Base-by-base conservation (phyloP, 2,113 vertebrate species). In the Furnarius figulus region DNA sequence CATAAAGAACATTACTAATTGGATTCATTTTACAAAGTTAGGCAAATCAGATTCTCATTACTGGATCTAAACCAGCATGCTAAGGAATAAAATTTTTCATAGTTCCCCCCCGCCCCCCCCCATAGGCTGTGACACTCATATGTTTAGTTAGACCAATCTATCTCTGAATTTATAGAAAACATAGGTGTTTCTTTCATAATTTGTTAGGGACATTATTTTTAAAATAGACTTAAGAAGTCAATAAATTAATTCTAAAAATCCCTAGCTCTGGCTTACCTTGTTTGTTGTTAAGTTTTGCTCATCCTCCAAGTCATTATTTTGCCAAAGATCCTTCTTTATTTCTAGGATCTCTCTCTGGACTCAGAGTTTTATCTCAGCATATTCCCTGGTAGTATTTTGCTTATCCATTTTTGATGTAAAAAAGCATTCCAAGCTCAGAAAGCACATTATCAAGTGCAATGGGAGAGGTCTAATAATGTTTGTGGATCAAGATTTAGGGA, bases 1-100 rank as follows among this genome's bases (percentile, higher is more conserved):
- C 56, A 93, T 82, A 73, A 96, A 85, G 90, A 76, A 84, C 4
- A 52, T 47, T 42, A 85, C 33, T 72, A 88, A 89, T 78, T 76
- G 35, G 25, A 75, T 50, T 87, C 4, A 76, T 89, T 92, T 85
- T 93, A 30, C 37, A 74, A 58, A 83, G 58, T 70, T 87, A 73
- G 65, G 21, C 37, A 80, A 89, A 85, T 84, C 8, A 83, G 28
- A 40, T 59, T 80, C 59, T 75, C 35, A 78, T 85, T 86, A 63
- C 25, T 86, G 53, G 16, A 44, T 77, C 4, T 77, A 52, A 73
- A 86, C 9, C 19, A 66, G 9, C 27, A 28, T 40, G 5, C 3
- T 65, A 91, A 88, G 62, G 33, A 22, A 95, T 39, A 50, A 1
- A 2, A 44, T 76, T 89, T 68, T 81, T 31, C 37, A 27, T 25